A percentile compares a stretch with the other conserved stretches of the same genome.
phyloP scores from a whole-genome alignment of 2,797 vertebrate species.

The Silurus lanzhouensis region DNA sequence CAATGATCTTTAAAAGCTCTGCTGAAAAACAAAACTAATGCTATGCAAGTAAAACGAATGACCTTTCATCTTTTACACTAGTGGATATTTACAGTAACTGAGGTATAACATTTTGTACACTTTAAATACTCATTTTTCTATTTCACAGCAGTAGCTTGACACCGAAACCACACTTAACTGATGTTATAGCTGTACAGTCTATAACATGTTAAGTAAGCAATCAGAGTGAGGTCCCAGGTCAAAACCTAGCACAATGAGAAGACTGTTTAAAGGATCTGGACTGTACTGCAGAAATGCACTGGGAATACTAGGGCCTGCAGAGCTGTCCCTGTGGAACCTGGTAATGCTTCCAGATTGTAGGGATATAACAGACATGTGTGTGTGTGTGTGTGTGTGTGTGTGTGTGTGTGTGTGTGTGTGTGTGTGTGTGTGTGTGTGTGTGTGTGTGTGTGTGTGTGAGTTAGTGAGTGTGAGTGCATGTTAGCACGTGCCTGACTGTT shows the following conservation, averaged over 20 bases:
- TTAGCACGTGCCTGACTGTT: neutral
- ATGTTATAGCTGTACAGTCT: slow-evolving; percentile 34
- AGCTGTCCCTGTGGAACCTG: slow-evolving; percentile 32
- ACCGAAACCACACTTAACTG: slow-evolving; percentile 32
- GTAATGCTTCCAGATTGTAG: slow-evolving; percentile 44
- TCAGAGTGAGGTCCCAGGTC: slow-evolving; percentile 31
- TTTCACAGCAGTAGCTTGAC: neutral
- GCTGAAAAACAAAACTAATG: neutral
- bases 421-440: neutral
- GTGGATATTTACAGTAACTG: neutral
- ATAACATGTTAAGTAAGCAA: slow-evolving; percentile 34
- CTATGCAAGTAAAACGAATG: neutral
- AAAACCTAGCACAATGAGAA: slow-evolving; percentile 42
- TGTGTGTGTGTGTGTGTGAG: neutral
- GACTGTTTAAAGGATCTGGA: slow-evolving; percentile 48
- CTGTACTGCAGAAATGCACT: slow-evolving; percentile 34
- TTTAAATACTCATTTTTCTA: neutral
- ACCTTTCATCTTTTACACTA: neutral
- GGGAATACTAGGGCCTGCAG: slow-evolving; percentile 40
- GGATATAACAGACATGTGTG: slow-evolving; percentile 24
- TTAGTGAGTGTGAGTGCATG: neutral
- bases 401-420: neutral
- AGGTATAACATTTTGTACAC: neutral
- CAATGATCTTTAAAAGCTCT: neutral
- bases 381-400: slow-evolving; percentile 44